Conservation (phyloP, 2,797 vertebrate genomes). For the Yasuhikotakia modesta region DNA sequence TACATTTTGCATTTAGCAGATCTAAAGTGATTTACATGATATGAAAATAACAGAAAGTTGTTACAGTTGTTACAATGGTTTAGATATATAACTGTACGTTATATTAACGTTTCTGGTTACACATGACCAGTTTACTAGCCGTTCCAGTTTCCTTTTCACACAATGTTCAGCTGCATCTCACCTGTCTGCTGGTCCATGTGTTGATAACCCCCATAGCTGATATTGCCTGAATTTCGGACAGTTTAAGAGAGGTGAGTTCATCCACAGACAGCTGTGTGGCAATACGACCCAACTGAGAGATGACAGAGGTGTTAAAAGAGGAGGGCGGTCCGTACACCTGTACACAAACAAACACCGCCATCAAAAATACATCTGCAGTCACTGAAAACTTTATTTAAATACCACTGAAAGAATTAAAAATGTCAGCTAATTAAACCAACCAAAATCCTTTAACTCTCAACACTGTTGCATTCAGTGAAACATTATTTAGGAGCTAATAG, state of each 20-base stretch:
- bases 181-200: constrained; percentile 75
- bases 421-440: too few relatives aligned
- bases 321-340: constrained; percentile 74
- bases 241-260: constrained; percentile 70
- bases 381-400: too few relatives aligned
- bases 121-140: background rate
- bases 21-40: too few relatives aligned
- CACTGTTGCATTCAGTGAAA: too few relatives aligned
- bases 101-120: background rate
- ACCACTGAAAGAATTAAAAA: too few relatives aligned
- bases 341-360: background rate
- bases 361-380: too few relatives aligned
- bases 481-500: background rate
- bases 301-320: constrained; percentile 70
- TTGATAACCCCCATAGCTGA: constrained; percentile 70
- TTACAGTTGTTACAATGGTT: too few relatives aligned
- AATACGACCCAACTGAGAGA: constrained; percentile 75
- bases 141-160: background rate
- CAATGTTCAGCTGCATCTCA: constrained; percentile 44
- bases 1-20: background rate
- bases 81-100: too few relatives aligned
- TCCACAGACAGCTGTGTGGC: constrained; percentile 67
- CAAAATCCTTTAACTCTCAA: too few relatives aligned
- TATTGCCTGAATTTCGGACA: constrained; percentile 70
- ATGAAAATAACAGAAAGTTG: too few relatives aligned